phyloP scores from a whole-genome alignment of 2,113 vertebrate species.

The Lophochroa leadbeateri region DNA sequence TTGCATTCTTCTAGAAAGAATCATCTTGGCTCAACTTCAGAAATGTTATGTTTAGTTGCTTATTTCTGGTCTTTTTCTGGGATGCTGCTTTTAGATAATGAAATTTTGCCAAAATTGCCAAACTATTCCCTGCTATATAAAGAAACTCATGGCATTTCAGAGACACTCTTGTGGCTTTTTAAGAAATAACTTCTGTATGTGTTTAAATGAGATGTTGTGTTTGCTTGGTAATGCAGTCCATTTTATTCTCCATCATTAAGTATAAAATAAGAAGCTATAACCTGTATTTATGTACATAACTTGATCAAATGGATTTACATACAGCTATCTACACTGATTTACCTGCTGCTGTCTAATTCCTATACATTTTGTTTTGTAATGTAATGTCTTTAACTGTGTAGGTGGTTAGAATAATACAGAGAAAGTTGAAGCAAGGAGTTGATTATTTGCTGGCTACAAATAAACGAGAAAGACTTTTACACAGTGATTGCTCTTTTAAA shows the following conservation, averaged over 20 bases:
- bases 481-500: background rate
- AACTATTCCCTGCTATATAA: background rate
- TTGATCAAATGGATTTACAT: background rate
- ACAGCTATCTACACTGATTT: background rate
- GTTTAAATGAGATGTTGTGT: background rate
- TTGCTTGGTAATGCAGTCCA: background rate
- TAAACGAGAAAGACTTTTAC: background rate
- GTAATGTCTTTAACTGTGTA: background rate
- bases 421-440: background rate
- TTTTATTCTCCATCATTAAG: background rate
- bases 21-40: background rate
- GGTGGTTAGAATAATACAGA: background rate
- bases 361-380: background rate
- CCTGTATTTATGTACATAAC: background rate
- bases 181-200: background rate
- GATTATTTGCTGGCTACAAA: background rate
- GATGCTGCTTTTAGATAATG: background rate
- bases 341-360: background rate
- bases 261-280: background rate
- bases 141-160: background rate
- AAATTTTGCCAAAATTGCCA: background rate
- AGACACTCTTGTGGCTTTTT: background rate
- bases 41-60: background rate
- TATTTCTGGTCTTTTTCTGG: background rate
- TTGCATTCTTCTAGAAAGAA: background rate